phyloP scores from a whole-genome alignment of 2,113 vertebrate species.

The Cyrtonyx montezumae region DNA sequence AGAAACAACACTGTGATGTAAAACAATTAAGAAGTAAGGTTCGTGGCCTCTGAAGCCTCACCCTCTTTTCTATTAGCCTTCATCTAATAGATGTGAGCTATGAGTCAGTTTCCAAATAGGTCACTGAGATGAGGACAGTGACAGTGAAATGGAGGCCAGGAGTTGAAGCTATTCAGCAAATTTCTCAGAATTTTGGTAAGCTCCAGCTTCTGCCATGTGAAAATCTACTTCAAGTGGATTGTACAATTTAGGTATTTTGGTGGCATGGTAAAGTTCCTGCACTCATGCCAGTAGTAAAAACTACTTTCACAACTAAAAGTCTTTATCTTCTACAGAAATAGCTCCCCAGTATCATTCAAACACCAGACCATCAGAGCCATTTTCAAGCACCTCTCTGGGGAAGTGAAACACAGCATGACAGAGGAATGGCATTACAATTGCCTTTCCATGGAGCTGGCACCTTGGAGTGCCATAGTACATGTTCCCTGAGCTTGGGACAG shows the following conservation, averaged over 20 bases:
- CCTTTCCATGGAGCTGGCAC: fast-evolving
- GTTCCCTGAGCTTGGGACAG: not conserved
- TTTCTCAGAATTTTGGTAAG: not conserved
- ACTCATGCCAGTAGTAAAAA: slow-evolving; percentile 12
- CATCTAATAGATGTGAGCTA: not conserved
- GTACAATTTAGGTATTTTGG: not conserved
- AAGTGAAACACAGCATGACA: not conserved
- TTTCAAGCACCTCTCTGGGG: not conserved
- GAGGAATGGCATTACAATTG: not conserved
- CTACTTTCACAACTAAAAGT: slow-evolving; percentile 13
- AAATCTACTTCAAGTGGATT: not conserved
- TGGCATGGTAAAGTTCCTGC: slow-evolving; percentile 2
- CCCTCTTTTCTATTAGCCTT: not conserved
- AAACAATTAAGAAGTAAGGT: not conserved
- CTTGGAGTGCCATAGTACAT: not conserved
- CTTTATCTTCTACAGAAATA: not conserved
- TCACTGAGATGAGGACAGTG: not conserved
- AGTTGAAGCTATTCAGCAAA: not conserved
- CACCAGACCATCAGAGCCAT: slow-evolving; percentile 16
- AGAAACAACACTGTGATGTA: not conserved
- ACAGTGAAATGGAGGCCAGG: not conserved
- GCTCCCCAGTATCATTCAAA: slow-evolving; percentile 20
- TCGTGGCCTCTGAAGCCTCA: not conserved
- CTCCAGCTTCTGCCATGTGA: not conserved
- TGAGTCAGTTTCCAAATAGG: not conserved